Evolutionary conservation across 2,888 invertebrate genomes (phyloP).

Genomic region (Lapara coniferarum): DNA sequence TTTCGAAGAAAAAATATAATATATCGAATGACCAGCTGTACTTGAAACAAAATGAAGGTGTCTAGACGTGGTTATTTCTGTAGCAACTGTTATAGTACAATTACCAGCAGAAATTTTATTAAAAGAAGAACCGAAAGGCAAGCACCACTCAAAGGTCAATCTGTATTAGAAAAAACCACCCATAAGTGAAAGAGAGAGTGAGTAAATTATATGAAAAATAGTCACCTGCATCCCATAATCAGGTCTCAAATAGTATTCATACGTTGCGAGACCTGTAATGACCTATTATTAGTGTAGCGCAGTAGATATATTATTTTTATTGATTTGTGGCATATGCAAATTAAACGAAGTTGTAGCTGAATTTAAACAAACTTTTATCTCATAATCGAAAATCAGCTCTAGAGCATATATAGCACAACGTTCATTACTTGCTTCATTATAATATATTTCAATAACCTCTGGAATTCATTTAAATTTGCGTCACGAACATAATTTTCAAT

Average conservation of each 20-base stretch:
- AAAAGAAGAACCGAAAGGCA: neutral
- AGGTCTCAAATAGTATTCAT: neutral
- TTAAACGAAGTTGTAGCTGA: neutral
- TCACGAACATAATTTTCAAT: neutral
- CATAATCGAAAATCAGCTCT: no score
- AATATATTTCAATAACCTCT: no score
- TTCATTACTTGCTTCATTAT: no score
- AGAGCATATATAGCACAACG: no score
- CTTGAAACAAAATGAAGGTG: neutral
- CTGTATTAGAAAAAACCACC: no score
- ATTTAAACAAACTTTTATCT: no score
- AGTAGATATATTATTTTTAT: neutral
- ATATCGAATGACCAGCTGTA: neutral
- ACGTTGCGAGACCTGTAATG: neutral
- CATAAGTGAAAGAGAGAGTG: neutral
- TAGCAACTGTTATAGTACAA: neutral
- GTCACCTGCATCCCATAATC: neutral
- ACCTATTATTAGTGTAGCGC: neutral
- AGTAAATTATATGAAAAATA: slow-evolving; percentile 3
- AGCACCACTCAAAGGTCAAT: neutral
- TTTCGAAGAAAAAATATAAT: neutral
- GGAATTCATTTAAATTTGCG: no score
- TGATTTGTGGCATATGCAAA: slow-evolving; percentile 3
- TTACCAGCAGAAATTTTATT: neutral
- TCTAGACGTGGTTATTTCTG: neutral